Conservation (phyloP, 2,113 vertebrate species). For the Amphiprion percula region DNA sequence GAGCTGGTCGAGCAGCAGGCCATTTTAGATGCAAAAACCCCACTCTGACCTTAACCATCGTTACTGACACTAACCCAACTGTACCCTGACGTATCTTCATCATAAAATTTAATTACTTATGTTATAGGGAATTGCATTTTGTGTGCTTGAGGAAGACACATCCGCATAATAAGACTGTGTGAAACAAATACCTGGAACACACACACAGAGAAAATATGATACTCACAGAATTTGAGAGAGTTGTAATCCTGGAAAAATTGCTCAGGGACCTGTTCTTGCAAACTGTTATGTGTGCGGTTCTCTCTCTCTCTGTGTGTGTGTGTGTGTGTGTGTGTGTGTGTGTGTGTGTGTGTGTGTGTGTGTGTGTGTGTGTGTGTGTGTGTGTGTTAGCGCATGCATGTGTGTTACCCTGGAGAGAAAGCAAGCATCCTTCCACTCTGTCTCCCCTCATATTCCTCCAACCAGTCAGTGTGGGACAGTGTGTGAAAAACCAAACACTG, state of each 20-base stretch:
- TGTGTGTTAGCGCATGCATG: background rate
- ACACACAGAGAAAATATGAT: conserved; percentile 2
- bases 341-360: conserved; percentile 7
- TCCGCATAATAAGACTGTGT: no score
- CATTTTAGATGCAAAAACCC: no score
- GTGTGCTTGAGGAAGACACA: no score
- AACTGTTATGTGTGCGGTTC: conserved; percentile 3
- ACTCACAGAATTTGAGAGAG: conserved; percentile 24
- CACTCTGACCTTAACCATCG: no score
- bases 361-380: conserved; percentile 6
- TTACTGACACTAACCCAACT: background rate
- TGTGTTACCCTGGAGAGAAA: conserved; percentile 11
- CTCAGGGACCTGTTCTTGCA: conserved; percentile 31
- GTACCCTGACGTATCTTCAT: no score
- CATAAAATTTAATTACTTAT: no score
- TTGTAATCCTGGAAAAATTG: conserved; percentile 33
- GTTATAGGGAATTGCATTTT: no score
- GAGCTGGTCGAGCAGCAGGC: no score
- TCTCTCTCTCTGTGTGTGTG: background rate
- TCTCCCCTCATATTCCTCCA: conserved; percentile 45
- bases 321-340: conserved; percentile 4
- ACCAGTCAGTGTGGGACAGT: conserved; percentile 26
- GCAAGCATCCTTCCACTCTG: conserved; percentile 23
- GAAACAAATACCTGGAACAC: background rate
- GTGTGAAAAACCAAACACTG: conserved; percentile 22